Evolutionary conservation across 53 echinoderm and acorn worm species (phyloP), one percentile per base, ranked within the genome.

Genomic region (Paelopatides confundens): DNA sequence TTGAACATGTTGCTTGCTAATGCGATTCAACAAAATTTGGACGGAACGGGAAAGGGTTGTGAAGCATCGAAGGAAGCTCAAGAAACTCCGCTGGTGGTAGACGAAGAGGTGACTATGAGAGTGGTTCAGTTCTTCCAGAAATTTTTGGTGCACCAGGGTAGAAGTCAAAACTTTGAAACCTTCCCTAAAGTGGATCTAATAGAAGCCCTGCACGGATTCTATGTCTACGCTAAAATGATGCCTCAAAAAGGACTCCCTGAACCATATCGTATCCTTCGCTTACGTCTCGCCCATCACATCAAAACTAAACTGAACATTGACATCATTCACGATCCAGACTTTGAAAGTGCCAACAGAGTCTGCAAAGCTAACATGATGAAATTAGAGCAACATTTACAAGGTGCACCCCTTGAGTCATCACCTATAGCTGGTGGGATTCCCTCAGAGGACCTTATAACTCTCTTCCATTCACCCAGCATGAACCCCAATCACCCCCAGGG

Each of bases 171-270:
- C 40, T 40, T 83, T 83, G 65, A 63, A 14, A 35, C 38, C 8
- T 65, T 63, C 47, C 4, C 65, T 26, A 36, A 83, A 30, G 84
- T 63, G 65, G 40, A 10, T 2, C 40, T 83, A 3, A 64, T 35
- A 27, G 63, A 83, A 39, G n/a, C 46, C 27, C 64, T 83, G 12
- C 84, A 83, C 21, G 35, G 29, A 4, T 83, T 83, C 24, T 83
- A 83, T 38, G 24, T 83, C 63, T 83, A 64, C 35, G 65, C 65
- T 18, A 83, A 83, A 29, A 63, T 63, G 84, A 65, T 64, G n/a
- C 84, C 84, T 9, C 26, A 47, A 12, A 36, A 62, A 4, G 21
- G 27, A 21, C 64, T 83, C 24, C 63, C 65, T 12, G 84, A 83
- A 23, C 84, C 68, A 8, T 67, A 67, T 35, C 32, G 68, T 4